These are phyloP conservation scores for Micromussa lordhowensis DNA, from an alignment of 92 coral and sea anemone species.

Conservation along the genomic window DNA sequence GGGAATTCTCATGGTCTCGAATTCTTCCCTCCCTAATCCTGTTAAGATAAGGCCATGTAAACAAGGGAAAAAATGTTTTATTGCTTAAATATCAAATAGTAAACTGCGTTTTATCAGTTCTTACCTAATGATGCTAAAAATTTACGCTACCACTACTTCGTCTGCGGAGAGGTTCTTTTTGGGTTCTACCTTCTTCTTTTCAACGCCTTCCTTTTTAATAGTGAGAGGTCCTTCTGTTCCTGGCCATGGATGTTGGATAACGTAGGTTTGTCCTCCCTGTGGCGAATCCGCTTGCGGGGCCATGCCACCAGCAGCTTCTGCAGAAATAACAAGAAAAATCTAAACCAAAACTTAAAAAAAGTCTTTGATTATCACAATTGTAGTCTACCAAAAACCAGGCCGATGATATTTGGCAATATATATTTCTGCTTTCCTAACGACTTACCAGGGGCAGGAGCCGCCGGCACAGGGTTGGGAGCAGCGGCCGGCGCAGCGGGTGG, in stretches of 20 bases:
- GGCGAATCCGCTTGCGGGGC: constrained; percentile 21
- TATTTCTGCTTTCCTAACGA: neutral
- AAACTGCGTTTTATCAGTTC: neutral
- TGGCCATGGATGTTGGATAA: constrained; percentile 58
- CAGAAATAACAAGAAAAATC: too few species aligned
- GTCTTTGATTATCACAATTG: neutral
- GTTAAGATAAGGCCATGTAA: too few species aligned
- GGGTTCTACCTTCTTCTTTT: constrained; percentile 5
- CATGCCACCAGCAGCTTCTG: neutral
- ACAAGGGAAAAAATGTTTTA: too few species aligned
- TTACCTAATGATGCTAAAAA: neutral
- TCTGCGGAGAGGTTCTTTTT: constrained; percentile 29
- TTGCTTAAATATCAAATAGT: too few species aligned
- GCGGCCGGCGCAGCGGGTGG: constrained; percentile 23
- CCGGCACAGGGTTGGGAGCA: constrained; percentile 10
- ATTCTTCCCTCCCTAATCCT: too few species aligned
- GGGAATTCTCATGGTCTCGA: too few species aligned
- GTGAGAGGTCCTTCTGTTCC: constrained; percentile 72
- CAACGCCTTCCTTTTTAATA: constrained; percentile 51
- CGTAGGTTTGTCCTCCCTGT: constrained; percentile 37
- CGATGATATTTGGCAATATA: too few species aligned
- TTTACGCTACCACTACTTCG: constrained; percentile 39
- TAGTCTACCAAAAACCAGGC: neutral
- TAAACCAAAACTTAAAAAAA: neutral
- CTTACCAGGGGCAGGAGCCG: constrained; percentile 28